Percentiles rank a stretch among this genome's conserved stretches.
These are phyloP conservation scores for Athene noctua DNA, from an alignment of 2,113 vertebrate species.

Conservation along the genomic window DNA sequence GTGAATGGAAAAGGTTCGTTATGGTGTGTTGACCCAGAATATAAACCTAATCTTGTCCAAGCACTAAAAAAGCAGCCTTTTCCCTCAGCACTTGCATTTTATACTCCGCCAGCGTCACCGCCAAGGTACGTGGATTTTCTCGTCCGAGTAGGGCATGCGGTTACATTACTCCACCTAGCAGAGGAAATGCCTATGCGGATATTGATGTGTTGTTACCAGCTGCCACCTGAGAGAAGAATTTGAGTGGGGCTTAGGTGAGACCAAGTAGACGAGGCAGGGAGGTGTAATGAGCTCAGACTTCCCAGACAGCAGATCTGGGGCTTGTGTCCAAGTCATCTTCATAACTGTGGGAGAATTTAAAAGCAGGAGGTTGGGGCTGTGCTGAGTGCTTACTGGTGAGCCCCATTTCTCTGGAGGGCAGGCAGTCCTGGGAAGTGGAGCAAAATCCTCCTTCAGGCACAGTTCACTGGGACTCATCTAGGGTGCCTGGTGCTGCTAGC, in stretches of 20 bases:
- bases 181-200: not conserved
- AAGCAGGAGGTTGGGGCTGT: not conserved
- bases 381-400: not conserved
- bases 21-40: constrained; percentile 98
- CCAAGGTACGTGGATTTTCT: constrained; percentile 80
- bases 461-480: not conserved
- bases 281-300: not conserved
- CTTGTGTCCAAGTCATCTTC: fast-evolving
- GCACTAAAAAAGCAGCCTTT: constrained; percentile 97
- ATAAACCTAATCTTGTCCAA: constrained; percentile 95
- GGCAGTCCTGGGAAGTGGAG: not conserved
- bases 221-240: not conserved
- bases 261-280: fast-evolving
- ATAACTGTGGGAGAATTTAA: not conserved
- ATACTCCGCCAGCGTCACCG: constrained; percentile 89
- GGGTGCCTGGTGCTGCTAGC: not conserved
- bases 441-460: not conserved
- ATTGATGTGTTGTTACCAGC: not conserved
- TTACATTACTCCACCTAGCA: fast-evolving
- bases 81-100: constrained; percentile 88
- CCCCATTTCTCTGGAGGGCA: not conserved
- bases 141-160: fast-evolving
- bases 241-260: not conserved
- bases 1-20: constrained; percentile 97
- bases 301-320: not conserved